phyloP scores from a whole-genome alignment of 2,113 vertebrate genomes.

The Sylvia atricapilla region DNA sequence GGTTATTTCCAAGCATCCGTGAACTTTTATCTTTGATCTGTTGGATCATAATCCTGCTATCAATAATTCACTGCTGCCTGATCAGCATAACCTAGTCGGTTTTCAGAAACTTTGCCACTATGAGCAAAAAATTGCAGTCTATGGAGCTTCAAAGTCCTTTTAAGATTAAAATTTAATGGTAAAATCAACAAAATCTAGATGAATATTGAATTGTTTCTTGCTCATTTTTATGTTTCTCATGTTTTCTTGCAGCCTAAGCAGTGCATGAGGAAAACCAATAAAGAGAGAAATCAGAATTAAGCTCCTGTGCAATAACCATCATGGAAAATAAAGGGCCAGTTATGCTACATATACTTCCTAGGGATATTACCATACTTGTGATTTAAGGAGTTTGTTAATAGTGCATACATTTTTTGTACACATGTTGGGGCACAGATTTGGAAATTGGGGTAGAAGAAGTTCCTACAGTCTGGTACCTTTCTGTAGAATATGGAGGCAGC shows the following conservation, averaged over 20 bases:
- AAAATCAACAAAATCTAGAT: background rate
- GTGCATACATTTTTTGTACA: background rate
- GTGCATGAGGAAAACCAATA: background rate
- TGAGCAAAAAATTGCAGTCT: background rate
- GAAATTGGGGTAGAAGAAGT: background rate
- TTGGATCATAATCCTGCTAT: background rate
- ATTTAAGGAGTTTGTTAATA: background rate
- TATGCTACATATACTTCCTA: background rate
- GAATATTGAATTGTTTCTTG: background rate
- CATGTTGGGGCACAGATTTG: background rate
- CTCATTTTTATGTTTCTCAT: background rate
- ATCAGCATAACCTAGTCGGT: background rate
- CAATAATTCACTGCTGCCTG: constrained; percentile 28
- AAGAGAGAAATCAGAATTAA: background rate
- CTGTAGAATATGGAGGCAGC: background rate
- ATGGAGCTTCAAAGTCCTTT: background rate
- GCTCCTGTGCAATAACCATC: background rate
- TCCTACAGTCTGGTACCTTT: background rate
- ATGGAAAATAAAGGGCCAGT: background rate
- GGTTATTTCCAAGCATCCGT: background rate
- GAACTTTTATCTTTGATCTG: constrained; percentile 23
- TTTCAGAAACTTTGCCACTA: background rate
- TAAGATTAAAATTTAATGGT: constrained; percentile 27
- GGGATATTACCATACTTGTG: background rate
- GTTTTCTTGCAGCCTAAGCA: background rate